Conservation (phyloP, 2,888 invertebrate species). For the Thera obeliscata region DNA sequence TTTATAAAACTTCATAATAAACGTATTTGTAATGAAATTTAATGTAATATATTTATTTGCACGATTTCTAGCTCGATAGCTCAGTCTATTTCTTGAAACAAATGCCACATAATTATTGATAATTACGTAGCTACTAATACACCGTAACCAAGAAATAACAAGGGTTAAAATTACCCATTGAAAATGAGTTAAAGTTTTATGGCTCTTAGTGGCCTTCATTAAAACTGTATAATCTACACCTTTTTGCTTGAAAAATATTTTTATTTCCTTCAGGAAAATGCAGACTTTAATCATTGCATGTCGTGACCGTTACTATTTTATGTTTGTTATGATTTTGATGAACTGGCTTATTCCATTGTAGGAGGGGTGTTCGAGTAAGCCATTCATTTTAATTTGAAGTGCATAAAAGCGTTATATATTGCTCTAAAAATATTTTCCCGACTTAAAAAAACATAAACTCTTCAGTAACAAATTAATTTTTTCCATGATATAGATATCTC, state of each 20-base stretch:
- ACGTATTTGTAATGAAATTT: too few relatives aligned
- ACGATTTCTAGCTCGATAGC: too few relatives aligned
- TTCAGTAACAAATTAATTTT: neutral
- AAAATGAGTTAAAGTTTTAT: neutral
- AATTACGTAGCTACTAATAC: too few relatives aligned
- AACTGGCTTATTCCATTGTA: constrained; percentile 23
- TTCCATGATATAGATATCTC: too few relatives aligned
- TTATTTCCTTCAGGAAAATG: constrained; percentile 21
- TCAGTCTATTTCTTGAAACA: too few relatives aligned
- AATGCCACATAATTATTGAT: too few relatives aligned
- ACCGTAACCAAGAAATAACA: too few relatives aligned
- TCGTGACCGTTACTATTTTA: constrained; percentile 29
- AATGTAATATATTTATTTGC: too few relatives aligned
- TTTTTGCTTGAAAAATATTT: constrained; percentile 2
- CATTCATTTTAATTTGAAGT: constrained; percentile 26
- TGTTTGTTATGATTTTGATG: constrained; percentile 29
- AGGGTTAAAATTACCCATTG: neutral
- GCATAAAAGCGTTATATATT: constrained; percentile 23
- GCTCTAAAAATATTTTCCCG: too few relatives aligned
- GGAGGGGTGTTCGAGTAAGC: constrained; percentile 9
- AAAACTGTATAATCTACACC: neutral
- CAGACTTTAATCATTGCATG: constrained; percentile 27
- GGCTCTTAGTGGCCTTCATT: neutral
- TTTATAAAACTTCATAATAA: too few relatives aligned
- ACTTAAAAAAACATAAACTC: too few relatives aligned